Base-by-base conservation (phyloP, 2,113 vertebrate species). In the Eptesicus fuscus region DNA sequence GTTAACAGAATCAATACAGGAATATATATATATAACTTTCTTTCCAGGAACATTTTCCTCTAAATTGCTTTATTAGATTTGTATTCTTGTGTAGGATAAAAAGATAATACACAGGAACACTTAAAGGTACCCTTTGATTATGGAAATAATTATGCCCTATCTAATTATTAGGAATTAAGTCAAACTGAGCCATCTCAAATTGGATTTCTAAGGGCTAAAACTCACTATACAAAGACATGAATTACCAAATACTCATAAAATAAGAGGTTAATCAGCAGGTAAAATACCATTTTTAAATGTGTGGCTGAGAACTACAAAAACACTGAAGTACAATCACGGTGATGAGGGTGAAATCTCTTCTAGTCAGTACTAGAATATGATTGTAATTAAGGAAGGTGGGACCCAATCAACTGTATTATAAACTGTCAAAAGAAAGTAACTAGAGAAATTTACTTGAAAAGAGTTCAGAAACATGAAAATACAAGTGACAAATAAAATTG, bases 321-420 rank as follows among this genome's bases (percentile, higher is more conserved):
- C 61, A 89, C 20, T 88, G 47, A 92, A 86, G 30, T 88, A 85
- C 9, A 79, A 95, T 94, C 63, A 63, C 91, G 30, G 13, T 90
- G 69, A 93, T 32, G 12, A 80, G 32, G 37, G 20, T 25, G 25
- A 59, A 74, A 70, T 74, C 69, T 90, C 85, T 18, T 23, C 78
- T 12, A 79, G 63, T 47, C 79, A 83, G 28, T 59, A 83, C 30
- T 49, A 96, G 28, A 83, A 77, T 85, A 44, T n/a, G 53, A 79
- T 56, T 95, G 14, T 93, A 89, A 93, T 87, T 96, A 94, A 93
- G 61, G 76, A 95, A 79, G 30, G 61, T 77, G 7, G 73, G 83
- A 53, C 14, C 47, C 61, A 96, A 86, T 91, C 83, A 93, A 73
- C 44, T 53, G 14, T 63, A 42, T 65, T 85, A 76, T 35, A 86